A percentile compares a stretch with the other conserved stretches of the same genome.
Conservation (phyloP, 2,888 invertebrate genomes). For the Cheilosia grossa region DNA sequence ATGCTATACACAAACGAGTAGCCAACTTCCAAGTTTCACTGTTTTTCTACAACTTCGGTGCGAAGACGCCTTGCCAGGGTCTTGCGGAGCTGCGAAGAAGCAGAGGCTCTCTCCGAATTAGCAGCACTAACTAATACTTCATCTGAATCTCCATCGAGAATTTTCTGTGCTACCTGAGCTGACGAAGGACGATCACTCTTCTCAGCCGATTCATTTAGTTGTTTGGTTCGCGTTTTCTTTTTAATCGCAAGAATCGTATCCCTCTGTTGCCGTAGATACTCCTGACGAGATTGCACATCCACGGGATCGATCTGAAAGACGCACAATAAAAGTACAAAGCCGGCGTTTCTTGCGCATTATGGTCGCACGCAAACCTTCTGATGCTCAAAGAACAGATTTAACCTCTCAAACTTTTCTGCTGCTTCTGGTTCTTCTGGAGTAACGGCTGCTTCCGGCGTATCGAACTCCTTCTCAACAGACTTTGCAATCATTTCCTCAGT, state of each 20-base stretch:
- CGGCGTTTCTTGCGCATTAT: too few species aligned
- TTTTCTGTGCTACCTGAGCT: conserved; percentile 89
- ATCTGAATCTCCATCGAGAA: conserved; percentile 84
- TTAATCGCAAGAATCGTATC: conserved; percentile 96
- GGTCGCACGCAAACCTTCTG: conserved; percentile 74
- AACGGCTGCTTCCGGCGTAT: conserved; percentile 79
- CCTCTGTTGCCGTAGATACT: conserved; percentile 93
- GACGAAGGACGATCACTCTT: conserved; percentile 87
- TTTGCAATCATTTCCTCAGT: conserved; percentile 80
- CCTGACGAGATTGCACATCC: conserved; percentile 91
- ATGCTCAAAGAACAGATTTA: conserved; percentile 83
- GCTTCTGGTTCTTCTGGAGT: conserved; percentile 80
- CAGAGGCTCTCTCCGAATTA: conserved; percentile 82
- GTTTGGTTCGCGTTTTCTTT: conserved; percentile 92
- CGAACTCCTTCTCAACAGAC: conserved; percentile 79
- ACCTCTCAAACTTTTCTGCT: conserved; percentile 80
- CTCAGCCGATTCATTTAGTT: conserved; percentile 85
- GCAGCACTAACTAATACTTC: conserved; percentile 72
- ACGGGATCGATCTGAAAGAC: conserved; percentile 83
- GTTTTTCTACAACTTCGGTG: conserved; percentile 91
- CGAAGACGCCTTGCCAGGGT: conserved; percentile 93
- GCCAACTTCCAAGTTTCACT: neutral
- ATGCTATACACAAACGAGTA: neutral
- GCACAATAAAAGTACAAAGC: neutral
- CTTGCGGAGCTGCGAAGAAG: conserved; percentile 90